Conservation (phyloP, 2,113 vertebrate genomes). For the Osmerus mordax region DNA sequence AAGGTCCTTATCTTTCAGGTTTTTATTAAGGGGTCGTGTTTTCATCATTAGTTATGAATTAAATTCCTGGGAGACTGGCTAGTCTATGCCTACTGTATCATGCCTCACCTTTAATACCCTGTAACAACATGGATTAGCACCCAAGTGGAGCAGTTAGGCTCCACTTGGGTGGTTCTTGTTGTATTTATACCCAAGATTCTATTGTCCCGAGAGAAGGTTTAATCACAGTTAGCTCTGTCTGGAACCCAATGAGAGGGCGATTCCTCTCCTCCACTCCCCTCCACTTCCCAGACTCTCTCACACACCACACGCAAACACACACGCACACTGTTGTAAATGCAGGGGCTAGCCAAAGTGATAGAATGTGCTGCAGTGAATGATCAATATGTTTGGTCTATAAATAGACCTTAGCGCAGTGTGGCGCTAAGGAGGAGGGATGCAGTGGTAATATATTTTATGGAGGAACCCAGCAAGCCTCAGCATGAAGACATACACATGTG, state of each 20-base stretch:
- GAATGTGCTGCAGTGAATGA: constrained; percentile 65
- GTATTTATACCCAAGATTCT: constrained; percentile 53
- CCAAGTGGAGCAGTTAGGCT: constrained; percentile 13
- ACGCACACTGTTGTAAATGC: constrained; percentile 24
- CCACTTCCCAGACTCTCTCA: neutral
- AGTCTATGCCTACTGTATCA: too few relatives aligned
- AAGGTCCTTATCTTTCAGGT: too few relatives aligned
- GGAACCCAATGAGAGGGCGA: constrained; percentile 51
- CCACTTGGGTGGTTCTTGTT: constrained; percentile 26
- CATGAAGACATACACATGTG: constrained; percentile 56
- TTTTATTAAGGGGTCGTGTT: too few relatives aligned
- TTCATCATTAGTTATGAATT: too few relatives aligned
- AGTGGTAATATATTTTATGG: constrained; percentile 70
- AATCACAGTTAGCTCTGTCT: constrained; percentile 63
- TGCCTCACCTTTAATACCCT: too few relatives aligned
- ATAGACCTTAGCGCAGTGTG: constrained; percentile 65
- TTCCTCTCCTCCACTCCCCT: constrained; percentile 1
- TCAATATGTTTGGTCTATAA: constrained; percentile 77
- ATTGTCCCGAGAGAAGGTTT: constrained; percentile 55
- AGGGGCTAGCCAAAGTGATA: constrained; percentile 54
- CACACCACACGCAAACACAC: neutral
- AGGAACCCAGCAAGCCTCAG: constrained; percentile 48
- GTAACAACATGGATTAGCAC: too few relatives aligned
- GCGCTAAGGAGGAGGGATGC: constrained; percentile 62
- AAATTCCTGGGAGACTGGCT: too few relatives aligned